phyloP scores from a whole-genome alignment of 2,888 invertebrate genomes.

The Aphidoletes aphidimyza region DNA sequence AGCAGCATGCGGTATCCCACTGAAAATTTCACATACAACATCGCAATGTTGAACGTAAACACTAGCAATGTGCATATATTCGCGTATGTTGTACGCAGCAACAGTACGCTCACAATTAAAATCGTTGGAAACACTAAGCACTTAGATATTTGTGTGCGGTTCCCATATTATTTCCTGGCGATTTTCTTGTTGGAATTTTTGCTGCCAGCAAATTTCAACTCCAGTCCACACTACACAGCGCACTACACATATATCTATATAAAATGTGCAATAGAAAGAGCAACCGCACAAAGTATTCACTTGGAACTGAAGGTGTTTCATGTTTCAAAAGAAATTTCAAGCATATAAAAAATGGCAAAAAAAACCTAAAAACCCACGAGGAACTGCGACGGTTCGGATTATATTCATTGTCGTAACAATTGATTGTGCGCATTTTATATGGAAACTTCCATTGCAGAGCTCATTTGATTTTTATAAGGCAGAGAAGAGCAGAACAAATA shows the following conservation, averaged over 20 bases:
- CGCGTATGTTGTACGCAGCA: not conserved
- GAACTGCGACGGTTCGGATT: not conserved
- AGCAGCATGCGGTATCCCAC: conserved; percentile 38
- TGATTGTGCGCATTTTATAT: not conserved
- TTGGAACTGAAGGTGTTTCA: not conserved
- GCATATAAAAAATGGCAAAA: not conserved
- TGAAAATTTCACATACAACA: conserved; percentile 32
- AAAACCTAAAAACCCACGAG: not conserved
- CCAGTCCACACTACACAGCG: not conserved
- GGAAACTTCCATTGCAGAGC: not conserved
- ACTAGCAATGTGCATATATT: not conserved
- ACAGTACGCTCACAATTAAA: not conserved
- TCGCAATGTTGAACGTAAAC: not conserved
- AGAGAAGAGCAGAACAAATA: not conserved
- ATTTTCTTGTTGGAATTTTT: not conserved
- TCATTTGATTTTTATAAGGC: not conserved
- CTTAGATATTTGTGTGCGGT: not conserved
- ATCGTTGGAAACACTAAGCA: conserved; percentile 15
- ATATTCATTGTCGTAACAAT: conserved; percentile 49
- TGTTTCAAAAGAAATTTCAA: conserved; percentile 4
- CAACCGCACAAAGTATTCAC: not conserved
- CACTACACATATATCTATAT: not conserved
- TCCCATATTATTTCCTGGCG: conserved; percentile 25
- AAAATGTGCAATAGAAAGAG: too few species aligned
- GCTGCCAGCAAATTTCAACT: not conserved